A percentile compares a stretch with the other conserved stretches of the same genome.
These are phyloP conservation scores for Caenorhabditis latens DNA, from an alignment of 1,140 invertebrate species.

Conservation along the genomic window DNA sequence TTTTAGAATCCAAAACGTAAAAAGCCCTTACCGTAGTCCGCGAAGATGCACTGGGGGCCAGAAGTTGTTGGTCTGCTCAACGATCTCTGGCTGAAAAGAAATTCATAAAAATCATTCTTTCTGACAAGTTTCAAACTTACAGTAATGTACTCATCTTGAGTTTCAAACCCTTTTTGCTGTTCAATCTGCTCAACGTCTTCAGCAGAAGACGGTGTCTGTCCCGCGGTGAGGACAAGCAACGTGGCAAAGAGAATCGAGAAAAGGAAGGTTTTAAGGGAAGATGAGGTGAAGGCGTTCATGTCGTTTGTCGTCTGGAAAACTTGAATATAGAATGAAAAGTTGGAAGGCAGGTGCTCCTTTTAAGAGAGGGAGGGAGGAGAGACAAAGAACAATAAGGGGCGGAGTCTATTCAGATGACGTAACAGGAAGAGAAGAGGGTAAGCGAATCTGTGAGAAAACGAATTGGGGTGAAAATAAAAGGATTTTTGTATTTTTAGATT, in stretches of 20 bases:
- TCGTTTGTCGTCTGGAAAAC: slow-evolving; percentile 26
- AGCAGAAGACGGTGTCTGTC: background rate
- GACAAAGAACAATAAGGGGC: background rate
- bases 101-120: background rate
- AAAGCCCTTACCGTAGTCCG: slow-evolving; percentile 9
- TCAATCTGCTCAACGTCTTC: background rate
- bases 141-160: background rate
- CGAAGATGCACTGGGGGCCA: slow-evolving; percentile 43
- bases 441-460: background rate
- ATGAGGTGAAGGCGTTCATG: slow-evolving; percentile 19
- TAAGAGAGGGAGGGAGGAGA: background rate
- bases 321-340: background rate
- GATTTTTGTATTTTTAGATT: no score
- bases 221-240: background rate
- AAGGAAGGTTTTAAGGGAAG: background rate
- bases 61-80: slow-evolving; percentile 36
- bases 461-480: no score
- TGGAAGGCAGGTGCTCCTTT: background rate
- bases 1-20: background rate
- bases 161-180: background rate
- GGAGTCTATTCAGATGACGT: background rate
- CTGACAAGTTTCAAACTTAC: background rate
- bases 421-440: background rate
- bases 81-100: background rate
- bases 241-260: slow-evolving; percentile 13